Base-by-base conservation (phyloP, 2,113 vertebrate genomes). In the Rhynchopsitta pachyrhyncha region DNA sequence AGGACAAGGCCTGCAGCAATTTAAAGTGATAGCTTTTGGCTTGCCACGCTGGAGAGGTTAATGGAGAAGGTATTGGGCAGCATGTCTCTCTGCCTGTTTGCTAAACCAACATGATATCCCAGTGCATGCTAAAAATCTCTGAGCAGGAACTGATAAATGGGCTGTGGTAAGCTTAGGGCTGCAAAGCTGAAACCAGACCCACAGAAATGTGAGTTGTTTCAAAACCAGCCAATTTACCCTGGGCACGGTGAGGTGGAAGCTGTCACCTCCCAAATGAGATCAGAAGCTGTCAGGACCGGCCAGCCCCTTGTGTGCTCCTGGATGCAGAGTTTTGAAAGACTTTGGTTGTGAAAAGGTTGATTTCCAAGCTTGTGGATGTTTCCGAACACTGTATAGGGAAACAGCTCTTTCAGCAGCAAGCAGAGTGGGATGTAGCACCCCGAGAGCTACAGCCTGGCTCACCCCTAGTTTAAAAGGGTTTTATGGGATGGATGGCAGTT, bases 1-100 rank as follows among this genome's bases (percentile, higher is more conserved):
- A 96, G 95, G 96, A 94, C 71, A 4, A n/a, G 74, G 37, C 82
- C 75, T 29, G 55, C 87, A 82, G 94, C 93, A 74, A 82, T 94
- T 80, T 67, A 28, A 53, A 46, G 73, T 2, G 13, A 63, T 17
- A 88, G 82, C 90, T 95, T 74, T 90, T 90, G 94, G 87, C 92
- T 93, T 5, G n/a, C 84, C 90, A 15, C 19, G 9, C 12, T 4
- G 76, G 46, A 78, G 82, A 94, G 91, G 96, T 95, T 92, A 93
- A 94, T 90, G 94, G 94, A 64, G 80, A 93, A 85, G 93, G 85
- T 13, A 64, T 22, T 14, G 95, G 83, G 4, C 57, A 37, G 75
- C 35, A 2, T 18, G 46, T 62, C 71, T 71, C 90, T 46, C 85
- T 14, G 88, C 63, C 96, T 31, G 84, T 23, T 17, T 73, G 78